Evolutionary conservation across 30 jellyfish, hydroid and myxozoan species (phyloP), one percentile per base, ranked within the genome.

Genomic region (Hydra vulgaris): DNA sequence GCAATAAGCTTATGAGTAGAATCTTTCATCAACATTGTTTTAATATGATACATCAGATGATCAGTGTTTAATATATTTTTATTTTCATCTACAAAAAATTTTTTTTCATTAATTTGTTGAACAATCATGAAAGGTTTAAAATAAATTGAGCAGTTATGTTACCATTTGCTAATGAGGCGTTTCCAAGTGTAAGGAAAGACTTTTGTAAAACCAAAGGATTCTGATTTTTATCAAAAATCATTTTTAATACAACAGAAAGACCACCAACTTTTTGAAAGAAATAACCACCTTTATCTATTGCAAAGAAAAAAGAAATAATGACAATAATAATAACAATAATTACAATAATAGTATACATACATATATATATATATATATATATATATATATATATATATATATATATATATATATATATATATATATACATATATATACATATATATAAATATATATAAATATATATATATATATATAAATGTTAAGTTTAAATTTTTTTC

Each of bases 181-280:
- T 84, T 19, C 95, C 94, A 0, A 89, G 91, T 1, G 88, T 86
- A 73, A 70, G 83, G 17, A 89, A 54, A 7, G 95, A 78, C 79
- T 83, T 85, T 27, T 79, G 95, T 83, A 84, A 74, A 67, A 89
- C 77, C 27, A 27, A 77, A 3, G 78, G 67, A n/a, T 87, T 71
- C 25, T 73, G 54, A 15, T 66, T 70, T 24, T 54, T 71, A 61
- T 40, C 54, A 25, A 89, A 67, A 66, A 84, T 79, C 68, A 89
- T 21, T 40, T 83, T 77, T 15, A 86, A 79, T 17, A 89, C 93
- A 1, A 80, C 25, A 77, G 81, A 66, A 16, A 89, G 52, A 26
- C 94, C 96, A 26, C 88, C 87, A 81, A 67, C 26, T 27, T 74
- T 84, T 23, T 74, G 53, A 69, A 89, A 73, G 71, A 23, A 24